Conservation (phyloP, 2,797 vertebrate species). For the Chiloscyllium punctatum region DNA sequence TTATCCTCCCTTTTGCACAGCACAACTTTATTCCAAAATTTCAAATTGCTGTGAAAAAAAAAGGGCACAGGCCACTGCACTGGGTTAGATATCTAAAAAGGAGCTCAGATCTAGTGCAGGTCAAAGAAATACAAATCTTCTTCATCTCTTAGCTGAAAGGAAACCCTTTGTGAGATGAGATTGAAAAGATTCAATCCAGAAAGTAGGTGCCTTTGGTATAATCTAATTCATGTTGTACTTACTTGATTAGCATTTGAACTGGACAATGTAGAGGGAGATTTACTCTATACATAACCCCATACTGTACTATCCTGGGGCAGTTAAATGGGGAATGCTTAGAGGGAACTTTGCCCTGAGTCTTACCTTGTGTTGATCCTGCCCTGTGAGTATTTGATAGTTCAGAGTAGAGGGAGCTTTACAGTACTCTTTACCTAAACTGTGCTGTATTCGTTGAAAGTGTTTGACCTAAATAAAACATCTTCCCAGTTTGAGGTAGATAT, state of each 20-base stretch:
- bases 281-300: not conserved
- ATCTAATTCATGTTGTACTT: not conserved
- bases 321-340: not conserved
- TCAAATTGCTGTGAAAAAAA: slow-evolving; percentile 23
- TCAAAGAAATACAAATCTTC: not conserved
- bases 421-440: not conserved
- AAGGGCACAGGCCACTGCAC: not conserved
- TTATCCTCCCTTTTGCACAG: not conserved
- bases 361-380: not conserved
- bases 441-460: not conserved
- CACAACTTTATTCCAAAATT: not conserved
- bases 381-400: no score
- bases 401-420: not conserved
- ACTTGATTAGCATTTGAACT: no score
- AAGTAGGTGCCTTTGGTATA: not conserved
- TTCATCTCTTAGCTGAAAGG: not conserved
- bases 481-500: not conserved
- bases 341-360: not conserved
- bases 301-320: not conserved
- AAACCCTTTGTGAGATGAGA: not conserved
- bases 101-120: not conserved
- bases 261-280: no score
- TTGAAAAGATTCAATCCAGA: not conserved
- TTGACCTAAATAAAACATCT: not conserved
- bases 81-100: not conserved